Evolutionary conservation across 2,888 invertebrate genomes (phyloP).

Genomic region (Dolichopus griseipennis): DNA sequence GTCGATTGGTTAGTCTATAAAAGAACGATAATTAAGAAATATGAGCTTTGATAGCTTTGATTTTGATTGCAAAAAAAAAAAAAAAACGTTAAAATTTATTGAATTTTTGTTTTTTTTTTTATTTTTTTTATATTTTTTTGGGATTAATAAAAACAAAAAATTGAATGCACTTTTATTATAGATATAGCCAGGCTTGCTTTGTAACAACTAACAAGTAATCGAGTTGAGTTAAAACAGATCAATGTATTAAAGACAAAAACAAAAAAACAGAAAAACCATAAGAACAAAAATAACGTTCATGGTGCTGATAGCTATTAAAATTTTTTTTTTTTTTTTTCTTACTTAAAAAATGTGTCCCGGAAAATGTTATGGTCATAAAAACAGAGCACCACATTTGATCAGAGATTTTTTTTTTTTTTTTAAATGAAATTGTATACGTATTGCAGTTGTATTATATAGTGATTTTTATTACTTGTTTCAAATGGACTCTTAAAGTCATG

Average conservation of each 20-base stretch:
- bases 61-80: constrained; percentile 6
- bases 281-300: neutral
- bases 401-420: neutral
- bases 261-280: too few relatives aligned
- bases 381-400: neutral
- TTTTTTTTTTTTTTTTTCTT: neutral
- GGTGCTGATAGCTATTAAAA: constrained; percentile 1
- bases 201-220: too few relatives aligned
- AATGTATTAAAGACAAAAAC: too few relatives aligned
- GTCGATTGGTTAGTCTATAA: neutral
- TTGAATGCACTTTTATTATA: too few relatives aligned
- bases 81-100: neutral
- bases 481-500: constrained; percentile 6
- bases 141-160: too few relatives aligned
- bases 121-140: too few relatives aligned
- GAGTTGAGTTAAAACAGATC: too few relatives aligned
- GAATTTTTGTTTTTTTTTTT: neutral
- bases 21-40: constrained; percentile 3
- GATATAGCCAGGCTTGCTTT: too few relatives aligned
- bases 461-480: neutral
- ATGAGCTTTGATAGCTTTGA: neutral
- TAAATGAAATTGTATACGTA: too few relatives aligned
- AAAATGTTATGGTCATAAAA: too few relatives aligned
- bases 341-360: too few relatives aligned
- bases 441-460: too few relatives aligned